phyloP scores from a whole-genome alignment of 2,797 vertebrate species.

The Pyrocephalus nanus region DNA sequence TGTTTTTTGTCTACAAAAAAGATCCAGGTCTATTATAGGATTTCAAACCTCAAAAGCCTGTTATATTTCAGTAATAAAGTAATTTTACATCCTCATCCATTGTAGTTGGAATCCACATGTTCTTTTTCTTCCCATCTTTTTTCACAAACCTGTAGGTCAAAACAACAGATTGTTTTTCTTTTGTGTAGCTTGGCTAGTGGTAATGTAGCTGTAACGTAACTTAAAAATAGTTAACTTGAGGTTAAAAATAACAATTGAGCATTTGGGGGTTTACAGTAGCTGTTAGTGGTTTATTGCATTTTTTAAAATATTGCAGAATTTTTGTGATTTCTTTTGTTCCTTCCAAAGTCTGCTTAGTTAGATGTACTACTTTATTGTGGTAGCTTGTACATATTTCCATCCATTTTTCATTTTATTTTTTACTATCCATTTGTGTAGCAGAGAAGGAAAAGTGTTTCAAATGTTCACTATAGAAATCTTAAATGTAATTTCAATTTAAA shows the following conservation, averaged over 20 bases:
- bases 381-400: background rate
- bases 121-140: background rate
- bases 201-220: background rate
- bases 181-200: background rate
- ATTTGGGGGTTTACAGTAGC: background rate
- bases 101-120: background rate
- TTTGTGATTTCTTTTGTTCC: background rate
- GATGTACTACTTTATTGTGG: background rate
- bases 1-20: background rate
- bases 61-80: background rate
- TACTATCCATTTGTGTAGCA: background rate
- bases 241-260: background rate
- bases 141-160: background rate
- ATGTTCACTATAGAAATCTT: background rate
- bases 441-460: background rate
- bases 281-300: background rate
- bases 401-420: background rate
- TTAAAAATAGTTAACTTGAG: background rate
- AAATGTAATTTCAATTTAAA: background rate
- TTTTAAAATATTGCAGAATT: background rate
- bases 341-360: background rate
- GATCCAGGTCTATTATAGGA: accelerated
- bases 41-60: background rate
- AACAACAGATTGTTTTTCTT: background rate
- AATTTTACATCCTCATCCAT: background rate